phyloP scores from a whole-genome alignment of 2,113 vertebrate genomes.

The Gymnorhina tibicen region DNA sequence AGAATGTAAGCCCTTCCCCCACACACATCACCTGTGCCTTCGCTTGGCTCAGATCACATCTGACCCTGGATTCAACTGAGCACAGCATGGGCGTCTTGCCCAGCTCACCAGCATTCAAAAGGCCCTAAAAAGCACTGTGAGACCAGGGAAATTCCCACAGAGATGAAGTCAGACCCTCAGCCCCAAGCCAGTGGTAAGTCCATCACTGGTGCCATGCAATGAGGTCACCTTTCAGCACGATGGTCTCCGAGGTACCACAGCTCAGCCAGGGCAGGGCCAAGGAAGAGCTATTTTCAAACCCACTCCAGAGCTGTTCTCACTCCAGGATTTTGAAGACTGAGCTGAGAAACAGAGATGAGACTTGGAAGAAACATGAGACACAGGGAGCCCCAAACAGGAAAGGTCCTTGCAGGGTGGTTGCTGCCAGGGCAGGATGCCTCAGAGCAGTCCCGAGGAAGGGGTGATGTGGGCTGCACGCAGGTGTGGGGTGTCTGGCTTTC shows the following conservation, averaged over 20 bases:
- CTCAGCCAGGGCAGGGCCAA: background rate
- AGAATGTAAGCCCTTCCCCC: background rate
- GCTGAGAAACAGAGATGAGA: background rate
- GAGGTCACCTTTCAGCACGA: constrained; percentile 16
- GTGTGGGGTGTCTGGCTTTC: background rate
- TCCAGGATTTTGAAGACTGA: background rate
- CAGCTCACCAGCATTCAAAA: background rate
- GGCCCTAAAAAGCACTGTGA: background rate
- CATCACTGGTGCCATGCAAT: background rate
- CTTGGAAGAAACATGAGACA: background rate
- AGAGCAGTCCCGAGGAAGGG: background rate
- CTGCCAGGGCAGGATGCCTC: background rate
- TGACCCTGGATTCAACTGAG: background rate
- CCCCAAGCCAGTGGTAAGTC: background rate
- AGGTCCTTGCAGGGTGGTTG: background rate
- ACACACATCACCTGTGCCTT: background rate
- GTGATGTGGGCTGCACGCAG: background rate
- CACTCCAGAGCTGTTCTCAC: background rate
- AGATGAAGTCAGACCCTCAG: constrained; percentile 20
- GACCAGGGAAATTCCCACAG: background rate
- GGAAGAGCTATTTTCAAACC: background rate
- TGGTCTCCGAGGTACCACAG: fast-evolving
- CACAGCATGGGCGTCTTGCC: background rate
- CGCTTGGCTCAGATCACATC: background rate
- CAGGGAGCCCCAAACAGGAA: background rate